These are phyloP conservation scores for Procambarus virginalis DNA, from an alignment of 1,140 invertebrate species.

Conservation along the genomic window DNA sequence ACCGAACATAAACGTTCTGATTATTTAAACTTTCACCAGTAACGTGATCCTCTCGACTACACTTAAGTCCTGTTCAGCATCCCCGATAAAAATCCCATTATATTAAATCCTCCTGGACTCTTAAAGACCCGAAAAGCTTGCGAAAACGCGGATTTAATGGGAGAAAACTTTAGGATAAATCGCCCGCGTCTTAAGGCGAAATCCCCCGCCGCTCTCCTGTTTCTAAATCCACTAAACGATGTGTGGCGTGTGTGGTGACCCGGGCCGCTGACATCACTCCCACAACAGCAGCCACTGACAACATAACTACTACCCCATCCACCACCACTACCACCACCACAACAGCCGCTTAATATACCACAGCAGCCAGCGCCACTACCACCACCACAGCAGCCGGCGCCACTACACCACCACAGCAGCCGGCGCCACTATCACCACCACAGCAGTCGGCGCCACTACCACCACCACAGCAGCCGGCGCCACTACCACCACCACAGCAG, in stretches of 20 bases:
- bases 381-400: no score
- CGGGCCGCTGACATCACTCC: background rate
- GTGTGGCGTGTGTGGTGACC: background rate
- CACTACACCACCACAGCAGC: no score
- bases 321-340: no score
- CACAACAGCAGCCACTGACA: no score
- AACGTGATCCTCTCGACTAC: background rate
- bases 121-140: background rate
- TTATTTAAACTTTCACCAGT: background rate
- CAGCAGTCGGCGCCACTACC: no score
- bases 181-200: background rate
- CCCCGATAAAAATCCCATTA: background rate
- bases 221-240: background rate
- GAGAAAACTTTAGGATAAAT: background rate
- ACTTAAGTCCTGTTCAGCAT: background rate
- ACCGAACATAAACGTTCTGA: no score
- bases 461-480: no score
- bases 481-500: no score
- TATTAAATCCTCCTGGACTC: background rate
- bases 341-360: no score
- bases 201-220: background rate
- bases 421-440: no score
- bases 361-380: no score
- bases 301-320: no score
- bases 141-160: background rate